Evolutionary conservation across 53 echinoderm and acorn worm species (phyloP), one percentile per base, ranked within the genome.

Genomic region (Apostichopus leukothele): DNA sequence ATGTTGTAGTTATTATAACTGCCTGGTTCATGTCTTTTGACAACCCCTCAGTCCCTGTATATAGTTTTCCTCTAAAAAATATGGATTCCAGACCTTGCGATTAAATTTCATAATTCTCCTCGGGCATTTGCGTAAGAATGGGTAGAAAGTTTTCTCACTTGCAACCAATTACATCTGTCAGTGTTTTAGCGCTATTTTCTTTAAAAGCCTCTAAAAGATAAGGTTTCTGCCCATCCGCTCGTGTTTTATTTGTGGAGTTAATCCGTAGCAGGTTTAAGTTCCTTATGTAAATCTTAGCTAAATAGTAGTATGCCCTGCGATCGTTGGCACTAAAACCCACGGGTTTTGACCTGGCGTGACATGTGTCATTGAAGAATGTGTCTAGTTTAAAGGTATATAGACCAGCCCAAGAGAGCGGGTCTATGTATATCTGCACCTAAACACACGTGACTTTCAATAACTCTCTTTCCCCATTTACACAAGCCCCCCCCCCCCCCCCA

Each of bases 101-200:
- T 79, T 13, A 19, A 50, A 79, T 79, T 79, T 79, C 79, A 79
- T 13, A 11, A 11, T 11, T 79, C 18, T 79, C 79, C 79, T 79
- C 39, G 11, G 79, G 79, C 79, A 79, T 79, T 79, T 79, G 79
- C 63, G 63, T 63, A 79, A 79, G n/a, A 12, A 50, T 79, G 21
- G 18, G 79, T 4, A 79, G 18, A 79, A 79, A 52, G 79, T 79
- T 79, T 79, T 79, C 79, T 51, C 79, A 79, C 79, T 79, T 51
- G 79, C 79, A 79, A 79, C 79, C 79, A 79, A 79, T 79, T 79
- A 79, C 79, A 53, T 79, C 79, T 79, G 79, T 79, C 79, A 79
- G 79, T 79, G 79, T 79, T 79, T 79, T 79, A 79, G 51, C 79
- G 19, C 50, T 79, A 79, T 79, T 79, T 79, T 79, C 79, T 79